Conservation (phyloP, 2,888 invertebrate genomes). For the Scaptomyza polygonia region DNA sequence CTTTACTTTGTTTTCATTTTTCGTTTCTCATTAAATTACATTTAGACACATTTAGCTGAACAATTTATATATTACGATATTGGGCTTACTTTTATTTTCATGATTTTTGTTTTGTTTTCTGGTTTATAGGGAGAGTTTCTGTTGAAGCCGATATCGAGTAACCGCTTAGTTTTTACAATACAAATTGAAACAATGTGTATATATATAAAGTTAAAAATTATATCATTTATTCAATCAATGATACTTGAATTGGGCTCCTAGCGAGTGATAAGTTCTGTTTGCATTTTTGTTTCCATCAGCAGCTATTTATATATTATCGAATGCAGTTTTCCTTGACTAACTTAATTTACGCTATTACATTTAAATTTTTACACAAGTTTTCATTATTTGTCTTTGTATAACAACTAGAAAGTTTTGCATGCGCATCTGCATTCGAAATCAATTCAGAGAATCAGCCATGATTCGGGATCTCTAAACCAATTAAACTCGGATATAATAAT, state of each 20-base stretch:
- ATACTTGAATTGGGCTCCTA: conserved; percentile 58
- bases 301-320: conserved; percentile 52
- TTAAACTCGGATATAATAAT: conserved; percentile 46
- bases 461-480: conserved; percentile 33
- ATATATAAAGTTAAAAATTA: conserved; percentile 45
- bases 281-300: conserved; percentile 43
- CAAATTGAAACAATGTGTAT: conserved; percentile 63
- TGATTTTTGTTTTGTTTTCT: conserved; percentile 17
- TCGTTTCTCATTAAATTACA: conserved; percentile 67
- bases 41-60: conserved; percentile 77
- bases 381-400: conserved; percentile 79
- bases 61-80: conserved; percentile 64
- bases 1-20: conserved; percentile 59
- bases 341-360: conserved; percentile 79
- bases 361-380: conserved; percentile 69
- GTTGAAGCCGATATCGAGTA: conserved; percentile 61
- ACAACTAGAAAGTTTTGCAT: conserved; percentile 74
- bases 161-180: conserved; percentile 46
- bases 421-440: conserved; percentile 34
- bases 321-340: conserved; percentile 72
- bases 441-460: conserved; percentile 27
- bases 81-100: conserved; percentile 22
- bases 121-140: conserved; percentile 38
- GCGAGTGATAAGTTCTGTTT: conserved; percentile 66
- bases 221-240: conserved; percentile 47